A percentile compares a stretch with the other conserved stretches of the same genome.
phyloP scores from a whole-genome alignment of 2,888 invertebrate species.

The Philonicus albiceps region DNA sequence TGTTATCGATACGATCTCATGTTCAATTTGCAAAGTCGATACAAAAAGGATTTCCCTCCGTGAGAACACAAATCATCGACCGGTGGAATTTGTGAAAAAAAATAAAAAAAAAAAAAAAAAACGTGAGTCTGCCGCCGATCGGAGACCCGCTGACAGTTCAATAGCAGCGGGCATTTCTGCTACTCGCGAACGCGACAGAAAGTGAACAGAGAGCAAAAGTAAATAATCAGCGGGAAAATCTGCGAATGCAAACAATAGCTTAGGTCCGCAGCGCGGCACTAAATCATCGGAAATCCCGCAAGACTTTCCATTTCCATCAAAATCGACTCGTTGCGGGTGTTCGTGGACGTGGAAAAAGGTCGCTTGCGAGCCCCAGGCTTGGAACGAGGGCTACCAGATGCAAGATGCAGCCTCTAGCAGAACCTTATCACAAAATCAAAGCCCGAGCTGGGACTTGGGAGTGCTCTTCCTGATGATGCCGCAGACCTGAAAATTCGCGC shows the following conservation, averaged over 20 bases:
- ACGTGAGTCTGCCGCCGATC: neutral
- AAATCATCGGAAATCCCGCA: neutral
- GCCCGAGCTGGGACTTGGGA: neutral
- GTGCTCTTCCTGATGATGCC: neutral
- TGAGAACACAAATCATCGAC: conserved; percentile 11
- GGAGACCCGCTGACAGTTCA: conserved; percentile 17
- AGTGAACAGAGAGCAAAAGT: neutral
- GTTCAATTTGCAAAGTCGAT: conserved; percentile 4
- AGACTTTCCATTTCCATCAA: neutral
- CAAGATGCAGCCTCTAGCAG: neutral
- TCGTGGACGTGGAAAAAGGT: neutral
- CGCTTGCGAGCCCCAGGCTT: neutral
- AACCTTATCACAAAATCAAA: neutral
- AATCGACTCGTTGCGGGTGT: neutral
- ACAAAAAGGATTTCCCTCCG: conserved; percentile 1
- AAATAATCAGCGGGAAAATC: conserved; percentile 15
- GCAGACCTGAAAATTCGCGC: neutral
- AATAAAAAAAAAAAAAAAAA: neutral
- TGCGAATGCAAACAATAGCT: conserved; percentile 16
- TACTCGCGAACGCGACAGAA: neutral
- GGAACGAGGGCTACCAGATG: neutral
- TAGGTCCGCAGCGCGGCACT: neutral
- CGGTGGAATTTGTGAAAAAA: neutral
- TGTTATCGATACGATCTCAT: neutral
- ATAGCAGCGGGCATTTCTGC: conserved; percentile 12